Conservation (phyloP, 2,888 invertebrate species). For the Philereme transversata region DNA sequence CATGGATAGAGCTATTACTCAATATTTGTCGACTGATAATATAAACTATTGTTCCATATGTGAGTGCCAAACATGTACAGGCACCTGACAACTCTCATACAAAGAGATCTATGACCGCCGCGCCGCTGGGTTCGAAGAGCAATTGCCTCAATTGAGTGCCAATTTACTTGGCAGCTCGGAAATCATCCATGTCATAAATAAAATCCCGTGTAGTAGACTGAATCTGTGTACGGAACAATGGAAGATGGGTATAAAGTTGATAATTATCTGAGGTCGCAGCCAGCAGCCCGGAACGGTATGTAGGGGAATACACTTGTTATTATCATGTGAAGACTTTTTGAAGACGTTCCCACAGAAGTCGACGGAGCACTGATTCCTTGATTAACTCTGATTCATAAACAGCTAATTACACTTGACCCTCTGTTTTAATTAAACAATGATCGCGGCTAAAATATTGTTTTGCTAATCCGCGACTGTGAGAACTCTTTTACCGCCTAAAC, state of each 20-base stretch:
- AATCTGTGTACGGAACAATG: slow-evolving; percentile 75
- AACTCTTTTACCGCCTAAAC: slow-evolving; percentile 25
- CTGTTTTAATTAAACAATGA: slow-evolving; percentile 67
- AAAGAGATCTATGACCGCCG: slow-evolving; percentile 16
- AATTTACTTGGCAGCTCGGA: slow-evolving; percentile 27
- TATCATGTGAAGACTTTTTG: slow-evolving; percentile 81
- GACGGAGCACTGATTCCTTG: slow-evolving; percentile 72
- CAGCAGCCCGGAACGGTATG: slow-evolving; percentile 77
- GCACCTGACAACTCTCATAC: neutral
- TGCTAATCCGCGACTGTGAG: slow-evolving; percentile 39
- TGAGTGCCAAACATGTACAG: no score
- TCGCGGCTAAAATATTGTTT: slow-evolving; percentile 46
- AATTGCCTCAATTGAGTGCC: slow-evolving; percentile 49
- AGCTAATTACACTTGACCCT: slow-evolving; percentile 76
- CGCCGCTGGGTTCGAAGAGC: slow-evolving; percentile 33
- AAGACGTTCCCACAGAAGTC: slow-evolving; percentile 77
- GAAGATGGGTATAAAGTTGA: slow-evolving; percentile 74
- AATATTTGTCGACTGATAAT: no score
- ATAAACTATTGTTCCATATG: no score
- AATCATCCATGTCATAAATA: slow-evolving; percentile 58
- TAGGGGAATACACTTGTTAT: slow-evolving; percentile 73
- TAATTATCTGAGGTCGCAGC: slow-evolving; percentile 78
- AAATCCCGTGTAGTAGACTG: slow-evolving; percentile 49
- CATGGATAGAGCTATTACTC: no score
- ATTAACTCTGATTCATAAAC: slow-evolving; percentile 79